phyloP scores from a whole-genome alignment of 2,888 invertebrate species.

The Arrhopalites spinosus region DNA sequence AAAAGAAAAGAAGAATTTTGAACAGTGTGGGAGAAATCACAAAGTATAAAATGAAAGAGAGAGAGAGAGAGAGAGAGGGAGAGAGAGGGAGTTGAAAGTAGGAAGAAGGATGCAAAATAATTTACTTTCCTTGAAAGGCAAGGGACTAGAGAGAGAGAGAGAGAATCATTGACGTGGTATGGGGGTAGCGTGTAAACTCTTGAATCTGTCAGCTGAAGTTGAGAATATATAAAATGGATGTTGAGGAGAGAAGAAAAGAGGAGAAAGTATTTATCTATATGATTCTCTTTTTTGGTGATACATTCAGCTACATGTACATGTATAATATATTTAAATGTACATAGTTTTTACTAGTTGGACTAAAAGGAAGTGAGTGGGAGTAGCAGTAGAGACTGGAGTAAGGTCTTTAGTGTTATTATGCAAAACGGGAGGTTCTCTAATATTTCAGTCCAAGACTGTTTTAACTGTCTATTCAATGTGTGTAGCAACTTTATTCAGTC shows the following conservation, averaged over 20 bases:
- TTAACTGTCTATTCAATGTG: not conserved
- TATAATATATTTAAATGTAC: not conserved
- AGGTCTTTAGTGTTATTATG: constrained; percentile 28
- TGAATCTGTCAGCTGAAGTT: no score
- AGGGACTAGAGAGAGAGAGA: not conserved
- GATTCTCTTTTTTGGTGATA: no score
- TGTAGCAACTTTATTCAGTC: not conserved
- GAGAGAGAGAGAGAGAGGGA: not conserved
- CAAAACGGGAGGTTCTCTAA: constrained; percentile 25
- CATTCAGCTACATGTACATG: not conserved
- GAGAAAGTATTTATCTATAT: no score
- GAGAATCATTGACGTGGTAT: not conserved
- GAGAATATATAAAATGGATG: no score
- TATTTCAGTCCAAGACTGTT: not conserved
- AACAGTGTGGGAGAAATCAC: not conserved
- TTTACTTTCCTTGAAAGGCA: not conserved
- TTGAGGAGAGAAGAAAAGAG: not conserved
- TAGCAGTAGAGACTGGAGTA: not conserved
- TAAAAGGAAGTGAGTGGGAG: not conserved
- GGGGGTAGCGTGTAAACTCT: no score
- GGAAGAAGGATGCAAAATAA: not conserved
- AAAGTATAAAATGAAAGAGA: not conserved
- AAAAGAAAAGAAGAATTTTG: not conserved
- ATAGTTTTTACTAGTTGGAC: no score
- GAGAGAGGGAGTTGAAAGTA: not conserved